These are phyloP conservation scores for Hyles lineata DNA, from an alignment of 2,888 invertebrate genomes.

Conservation along the genomic window DNA sequence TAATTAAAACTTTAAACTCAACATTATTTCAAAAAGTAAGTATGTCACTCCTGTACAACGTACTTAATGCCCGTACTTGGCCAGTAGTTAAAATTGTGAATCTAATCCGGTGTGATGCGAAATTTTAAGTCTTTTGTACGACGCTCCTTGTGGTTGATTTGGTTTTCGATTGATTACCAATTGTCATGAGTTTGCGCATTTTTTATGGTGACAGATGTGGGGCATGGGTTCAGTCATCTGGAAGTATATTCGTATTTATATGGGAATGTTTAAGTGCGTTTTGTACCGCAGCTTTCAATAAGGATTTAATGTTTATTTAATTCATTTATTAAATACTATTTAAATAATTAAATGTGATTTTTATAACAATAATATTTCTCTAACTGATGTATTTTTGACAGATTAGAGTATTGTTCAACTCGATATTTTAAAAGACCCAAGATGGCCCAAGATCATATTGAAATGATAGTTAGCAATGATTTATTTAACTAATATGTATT, in stretches of 20 bases:
- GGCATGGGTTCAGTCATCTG: conserved; percentile 18
- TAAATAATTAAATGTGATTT: neutral
- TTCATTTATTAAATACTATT: neutral
- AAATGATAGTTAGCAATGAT: too few species aligned
- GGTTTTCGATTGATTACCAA: conserved; percentile 22
- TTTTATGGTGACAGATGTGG: conserved; percentile 23
- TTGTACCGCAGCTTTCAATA: neutral
- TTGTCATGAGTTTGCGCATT: conserved; percentile 19
- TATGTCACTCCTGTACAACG: neutral
- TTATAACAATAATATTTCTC: too few species aligned
- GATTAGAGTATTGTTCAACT: too few species aligned
- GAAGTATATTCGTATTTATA: neutral
- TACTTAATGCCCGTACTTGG: neutral
- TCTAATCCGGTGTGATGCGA: conserved; percentile 12
- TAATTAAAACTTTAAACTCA: too few species aligned
- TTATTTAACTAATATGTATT: too few species aligned
- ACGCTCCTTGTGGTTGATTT: conserved; percentile 8
- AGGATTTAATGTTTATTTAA: neutral
- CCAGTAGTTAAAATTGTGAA: conserved; percentile 13
- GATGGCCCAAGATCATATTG: neutral
- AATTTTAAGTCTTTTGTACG: neutral
- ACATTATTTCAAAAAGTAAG: too few species aligned
- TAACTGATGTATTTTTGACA: too few species aligned
- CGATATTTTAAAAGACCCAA: too few species aligned
- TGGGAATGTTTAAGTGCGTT: neutral